Conservation (phyloP, 2,888 invertebrate species). For the Hermaeophaga mercurialis region DNA sequence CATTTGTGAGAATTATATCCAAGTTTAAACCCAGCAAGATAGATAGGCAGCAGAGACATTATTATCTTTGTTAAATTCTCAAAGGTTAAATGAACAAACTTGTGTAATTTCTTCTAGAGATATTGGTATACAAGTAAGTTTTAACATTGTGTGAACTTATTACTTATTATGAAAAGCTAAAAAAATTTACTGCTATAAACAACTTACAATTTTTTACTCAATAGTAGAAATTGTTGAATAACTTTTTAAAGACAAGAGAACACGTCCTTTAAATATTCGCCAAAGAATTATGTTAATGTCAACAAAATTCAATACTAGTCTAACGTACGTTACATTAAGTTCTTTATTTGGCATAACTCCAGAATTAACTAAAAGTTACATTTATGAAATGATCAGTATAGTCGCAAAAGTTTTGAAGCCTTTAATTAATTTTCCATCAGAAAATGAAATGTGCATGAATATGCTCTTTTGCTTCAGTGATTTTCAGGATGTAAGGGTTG, state of each 20-base stretch:
- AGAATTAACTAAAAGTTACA: conserved; percentile 2
- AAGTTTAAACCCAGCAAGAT: background rate
- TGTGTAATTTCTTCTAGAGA: background rate
- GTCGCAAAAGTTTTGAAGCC: conserved; percentile 4
- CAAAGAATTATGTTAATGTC: conserved; percentile 6
- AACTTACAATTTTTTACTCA: conserved; percentile 3
- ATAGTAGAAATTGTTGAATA: conserved; percentile 1
- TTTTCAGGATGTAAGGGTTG: conserved; percentile 7
- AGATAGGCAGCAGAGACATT: background rate
- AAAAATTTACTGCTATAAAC: no score
- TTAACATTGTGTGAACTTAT: no score
- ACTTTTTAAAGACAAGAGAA: conserved; percentile 1
- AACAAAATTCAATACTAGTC: conserved; percentile 16
- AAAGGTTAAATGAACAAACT: no score
- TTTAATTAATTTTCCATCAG: conserved; percentile 6
- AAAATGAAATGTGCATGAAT: conserved; percentile 9
- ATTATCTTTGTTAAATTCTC: background rate
- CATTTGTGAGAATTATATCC: background rate
- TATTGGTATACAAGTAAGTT: background rate
- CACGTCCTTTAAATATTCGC: background rate
- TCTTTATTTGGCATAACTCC: conserved; percentile 8
- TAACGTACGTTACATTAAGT: conserved; percentile 9
- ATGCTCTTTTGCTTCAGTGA: conserved; percentile 14
- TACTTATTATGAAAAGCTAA: no score
- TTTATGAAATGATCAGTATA: conserved; percentile 1